Percentiles rank a stretch among this genome's conserved stretches.
Conservation (phyloP, 2,888 invertebrate species). For the Pseudanteris insignis region DNA sequence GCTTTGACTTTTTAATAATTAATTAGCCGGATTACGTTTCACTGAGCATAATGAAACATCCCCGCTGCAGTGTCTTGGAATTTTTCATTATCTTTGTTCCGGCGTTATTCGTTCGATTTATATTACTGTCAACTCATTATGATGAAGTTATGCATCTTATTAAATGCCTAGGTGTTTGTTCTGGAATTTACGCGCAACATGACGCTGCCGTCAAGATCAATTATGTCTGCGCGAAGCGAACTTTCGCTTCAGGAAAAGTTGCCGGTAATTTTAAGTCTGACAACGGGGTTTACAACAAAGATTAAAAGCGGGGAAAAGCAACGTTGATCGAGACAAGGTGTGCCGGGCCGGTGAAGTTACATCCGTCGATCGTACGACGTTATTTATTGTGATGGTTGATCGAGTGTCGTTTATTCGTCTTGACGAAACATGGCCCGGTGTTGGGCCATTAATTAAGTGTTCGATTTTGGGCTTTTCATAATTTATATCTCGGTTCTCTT, state of each 20-base stretch:
- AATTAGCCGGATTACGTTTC: constrained; percentile 26
- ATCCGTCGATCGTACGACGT: no score
- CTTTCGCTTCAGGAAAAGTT: constrained; percentile 39
- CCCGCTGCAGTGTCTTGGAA: constrained; percentile 16
- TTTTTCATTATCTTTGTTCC: constrained; percentile 36
- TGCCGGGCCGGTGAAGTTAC: no score
- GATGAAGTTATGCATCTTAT: constrained; percentile 46
- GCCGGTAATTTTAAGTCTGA: no score
- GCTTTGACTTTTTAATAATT: constrained; percentile 18
- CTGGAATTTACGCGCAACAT: constrained; percentile 33
- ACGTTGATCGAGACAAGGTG: no score
- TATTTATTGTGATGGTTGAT: no score
- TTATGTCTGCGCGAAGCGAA: constrained; percentile 38
- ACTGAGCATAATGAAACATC: constrained; percentile 22
- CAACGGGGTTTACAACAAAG: no score
- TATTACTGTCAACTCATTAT: constrained; percentile 41
- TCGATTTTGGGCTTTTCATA: no score
- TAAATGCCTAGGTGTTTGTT: constrained; percentile 46
- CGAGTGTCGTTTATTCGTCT: no score
- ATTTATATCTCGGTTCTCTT: no score
- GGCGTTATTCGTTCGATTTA: constrained; percentile 40
- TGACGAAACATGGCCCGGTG: no score
- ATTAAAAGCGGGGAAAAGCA: no score
- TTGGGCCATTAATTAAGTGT: no score
- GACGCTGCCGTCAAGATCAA: constrained; percentile 18